phyloP scores from a whole-genome alignment of 1,140 invertebrate genomes.

The Dreissena rostriformis region DNA sequence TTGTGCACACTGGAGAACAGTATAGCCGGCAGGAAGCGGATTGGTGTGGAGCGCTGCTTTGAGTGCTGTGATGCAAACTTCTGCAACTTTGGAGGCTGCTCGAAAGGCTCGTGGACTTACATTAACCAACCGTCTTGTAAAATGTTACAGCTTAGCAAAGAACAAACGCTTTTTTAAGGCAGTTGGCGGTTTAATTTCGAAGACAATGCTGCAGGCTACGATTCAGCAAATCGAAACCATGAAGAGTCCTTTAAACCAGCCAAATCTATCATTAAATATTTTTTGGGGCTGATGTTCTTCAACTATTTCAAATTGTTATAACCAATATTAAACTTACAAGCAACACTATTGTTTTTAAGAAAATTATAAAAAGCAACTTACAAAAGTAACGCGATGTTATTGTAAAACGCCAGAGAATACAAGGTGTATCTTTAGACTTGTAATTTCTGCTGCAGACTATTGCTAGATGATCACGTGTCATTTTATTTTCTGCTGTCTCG shows the following conservation, averaged over 20 bases:
- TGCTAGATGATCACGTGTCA: conserved; percentile 25
- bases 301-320: too few species aligned
- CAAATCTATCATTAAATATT: too few species aligned
- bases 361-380: too few species aligned
- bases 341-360: too few species aligned
- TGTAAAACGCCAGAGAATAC: too few species aligned
- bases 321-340: too few species aligned
- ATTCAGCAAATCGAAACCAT: too few species aligned
- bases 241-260: too few species aligned
- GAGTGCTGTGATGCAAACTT: conserved; percentile 51
- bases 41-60: conserved; percentile 21
- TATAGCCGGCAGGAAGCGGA: conserved; percentile 20
- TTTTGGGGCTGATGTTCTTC: too few species aligned
- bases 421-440: too few species aligned
- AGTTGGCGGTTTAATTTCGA: neutral
- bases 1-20: conserved; percentile 26
- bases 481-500: too few species aligned
- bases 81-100: conserved; percentile 39
- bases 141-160: neutral
- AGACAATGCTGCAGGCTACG: neutral
- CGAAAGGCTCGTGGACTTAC: conserved; percentile 2
- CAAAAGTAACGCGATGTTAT: too few species aligned
- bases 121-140: neutral
- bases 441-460: neutral
- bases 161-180: neutral